Percentiles rank a stretch among this genome's conserved stretches.
phyloP scores from a whole-genome alignment of 2,888 invertebrate genomes.

The Diarsia rubi region DNA sequence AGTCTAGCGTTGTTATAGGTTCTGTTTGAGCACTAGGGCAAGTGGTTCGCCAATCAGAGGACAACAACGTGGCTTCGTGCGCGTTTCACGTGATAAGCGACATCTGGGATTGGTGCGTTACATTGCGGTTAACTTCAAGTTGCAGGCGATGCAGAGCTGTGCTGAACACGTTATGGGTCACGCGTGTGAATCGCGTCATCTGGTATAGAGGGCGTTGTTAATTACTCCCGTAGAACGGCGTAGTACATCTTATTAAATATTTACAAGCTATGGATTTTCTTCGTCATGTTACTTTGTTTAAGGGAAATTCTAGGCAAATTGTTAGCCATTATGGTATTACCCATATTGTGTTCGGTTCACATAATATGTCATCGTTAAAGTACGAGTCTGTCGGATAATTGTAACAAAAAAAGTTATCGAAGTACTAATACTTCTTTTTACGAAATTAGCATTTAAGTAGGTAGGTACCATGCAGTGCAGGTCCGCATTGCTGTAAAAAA shows the following conservation, averaged over 20 bases:
- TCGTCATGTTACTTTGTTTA: not conserved
- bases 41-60: not conserved
- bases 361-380: too few species aligned
- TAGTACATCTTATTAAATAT: conserved; percentile 9
- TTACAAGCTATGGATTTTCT: not conserved
- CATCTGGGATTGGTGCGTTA: conserved; percentile 18
- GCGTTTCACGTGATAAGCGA: not conserved
- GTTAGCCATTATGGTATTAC: not conserved
- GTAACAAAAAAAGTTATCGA: not conserved
- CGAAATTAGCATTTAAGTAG: too few species aligned
- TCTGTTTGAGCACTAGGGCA: not conserved
- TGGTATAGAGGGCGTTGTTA: conserved; percentile 33
- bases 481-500: too few species aligned
- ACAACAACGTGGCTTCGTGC: not conserved
- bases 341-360: not conserved
- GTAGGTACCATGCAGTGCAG: too few species aligned
- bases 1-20: not conserved
- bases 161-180: too few species aligned
- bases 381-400: not conserved
- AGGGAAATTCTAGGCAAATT: not conserved
- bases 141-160: not conserved
- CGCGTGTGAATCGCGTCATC: not conserved
- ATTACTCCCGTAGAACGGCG: not conserved
- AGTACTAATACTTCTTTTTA: too few species aligned
- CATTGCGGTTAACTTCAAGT: conserved; percentile 4